Base-by-base conservation (phyloP, 2,113 vertebrate species). In the Bathybates hornii region DNA sequence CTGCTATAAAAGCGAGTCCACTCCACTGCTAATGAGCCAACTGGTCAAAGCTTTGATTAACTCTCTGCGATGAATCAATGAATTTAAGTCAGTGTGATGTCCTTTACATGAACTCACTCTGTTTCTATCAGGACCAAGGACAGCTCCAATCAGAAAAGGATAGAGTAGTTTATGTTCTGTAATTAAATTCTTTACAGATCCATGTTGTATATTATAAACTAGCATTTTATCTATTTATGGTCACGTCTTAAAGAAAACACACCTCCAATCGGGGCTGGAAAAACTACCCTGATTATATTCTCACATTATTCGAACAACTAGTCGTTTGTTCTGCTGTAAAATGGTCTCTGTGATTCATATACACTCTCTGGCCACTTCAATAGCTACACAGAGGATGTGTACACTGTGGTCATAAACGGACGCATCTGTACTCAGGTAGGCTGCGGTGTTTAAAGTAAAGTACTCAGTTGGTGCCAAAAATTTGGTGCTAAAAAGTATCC, bases 51-150 rank as follows among this genome's bases (percentile, higher is more conserved):
- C 14, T 68, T 52, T 38, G 45, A 48, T 48, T 68, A 16, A 10
- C 16, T 29, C n/a, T 56, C 21, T 57, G 56, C n/a, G 1, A 6
- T 27, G 13, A 54, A 80, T 14, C n/a, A 24, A 4, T 80, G 13
- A 57, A 59, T 57, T 12, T 57, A 41, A 41, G 21, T 54, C 24
- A 14, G 63, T 19, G 9, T 78, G 3, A 24, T 76, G 21, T 84
- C 10, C 6, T 27, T 34, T 8, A 17, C 11, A 48, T 6, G 5
- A 41, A 17, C 19, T 7, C 16, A 36, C 32, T 10, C 7, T 6
- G 27, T 79, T 5, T 48, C 32, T 59, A 48, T 84, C 61, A 91
- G 89, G 16, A 93, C 89, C 83, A 85, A 71, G 89, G 85, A 86
- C 89, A 93, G 91, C 87, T 88, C 86, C 76, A 17, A 43, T 83